Evolutionary conservation across 2,888 invertebrate species (phyloP), one percentile per base, ranked within the genome.

Genomic region (Morpho deidamia): DNA sequence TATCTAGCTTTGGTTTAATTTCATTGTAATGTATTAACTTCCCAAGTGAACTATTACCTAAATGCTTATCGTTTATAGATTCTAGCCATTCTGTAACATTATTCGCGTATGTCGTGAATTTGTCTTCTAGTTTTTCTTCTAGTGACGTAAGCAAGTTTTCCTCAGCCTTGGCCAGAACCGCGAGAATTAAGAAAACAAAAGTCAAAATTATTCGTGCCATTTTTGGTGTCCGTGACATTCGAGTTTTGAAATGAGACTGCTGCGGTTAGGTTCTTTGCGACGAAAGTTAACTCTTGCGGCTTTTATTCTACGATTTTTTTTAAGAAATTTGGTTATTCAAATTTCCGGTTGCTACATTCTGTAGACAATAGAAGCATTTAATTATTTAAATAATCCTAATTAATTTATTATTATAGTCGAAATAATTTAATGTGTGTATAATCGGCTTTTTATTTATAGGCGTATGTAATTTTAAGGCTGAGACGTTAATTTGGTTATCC

Each of bases 41-140:
- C 0, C 84, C 87, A 11, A 82, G 55, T 1, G 71, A 74, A 68
- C 78, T 81, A 0, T 62, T 65, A 0, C 80, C 77, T 33, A 84
- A 62, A 66, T 78, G 68, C 11, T 61, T 61, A 66, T 87, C 84
- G 57, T 87, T 86, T n/a, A 81, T 75, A 32, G 67, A 61, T 44
- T 81, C 80, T 14, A 88, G 58, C 67, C 66, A 72, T 45, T 63
- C 63, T 0, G 76, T 67, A 0, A 76, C 53, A 59, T 52, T 64
- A 44, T 62, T 61, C 0, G 68, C 59, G 53, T 62, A 73, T 49
- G 78, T 74, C 40, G 66, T 62, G 0, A 83, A 60, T 61, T 70
- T 78, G 35, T 60, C 55, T 52, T 76, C 71, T 23, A 83, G 60
- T 10, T 66, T 75, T 23, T 68, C 62, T 56, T 78, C 76, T 7